phyloP scores from a whole-genome alignment of 2,888 invertebrate species.

The Euplagia quadripunctaria region DNA sequence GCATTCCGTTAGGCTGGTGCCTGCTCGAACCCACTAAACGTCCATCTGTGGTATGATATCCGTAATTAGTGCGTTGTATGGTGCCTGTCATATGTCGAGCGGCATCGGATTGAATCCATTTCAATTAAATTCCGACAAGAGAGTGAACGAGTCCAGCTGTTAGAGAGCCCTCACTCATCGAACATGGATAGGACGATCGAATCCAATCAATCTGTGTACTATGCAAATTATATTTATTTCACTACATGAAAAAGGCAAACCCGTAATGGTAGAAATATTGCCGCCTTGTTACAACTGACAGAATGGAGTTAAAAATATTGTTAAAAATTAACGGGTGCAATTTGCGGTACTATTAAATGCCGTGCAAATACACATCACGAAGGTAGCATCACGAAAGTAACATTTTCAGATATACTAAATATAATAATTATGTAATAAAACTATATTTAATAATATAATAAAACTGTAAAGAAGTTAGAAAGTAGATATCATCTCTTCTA shows the following conservation, averaged over 20 bases:
- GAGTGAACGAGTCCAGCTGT: slow-evolving; percentile 58
- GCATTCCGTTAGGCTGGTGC: slow-evolving; percentile 11
- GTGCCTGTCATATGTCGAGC: slow-evolving; percentile 65
- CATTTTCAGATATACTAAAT: no score
- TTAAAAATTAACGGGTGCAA: neutral
- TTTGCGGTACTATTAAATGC: no score
- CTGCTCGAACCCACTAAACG: slow-evolving; percentile 71
- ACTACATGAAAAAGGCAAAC: slow-evolving; percentile 19
- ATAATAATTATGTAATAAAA: no score
- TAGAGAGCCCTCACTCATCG: slow-evolving; percentile 70
- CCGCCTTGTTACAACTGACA: neutral
- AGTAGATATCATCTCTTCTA: no score
- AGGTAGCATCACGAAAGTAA: no score
- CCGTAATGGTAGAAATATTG: neutral
- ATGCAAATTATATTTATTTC: slow-evolving; percentile 48
- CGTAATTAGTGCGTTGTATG: slow-evolving; percentile 75
- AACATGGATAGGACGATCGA: slow-evolving; percentile 53
- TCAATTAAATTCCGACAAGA: slow-evolving; percentile 79
- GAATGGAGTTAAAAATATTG: neutral
- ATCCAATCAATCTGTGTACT: slow-evolving; percentile 48
- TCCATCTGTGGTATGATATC: slow-evolving; percentile 70
- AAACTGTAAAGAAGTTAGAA: no score
- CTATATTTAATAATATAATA: no score
- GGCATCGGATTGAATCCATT: slow-evolving; percentile 71
- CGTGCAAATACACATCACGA: no score